A percentile compares a stretch with the other conserved stretches of the same genome.
Conservation (phyloP, 2,888 invertebrate genomes). For the Epinotia bilunana region DNA sequence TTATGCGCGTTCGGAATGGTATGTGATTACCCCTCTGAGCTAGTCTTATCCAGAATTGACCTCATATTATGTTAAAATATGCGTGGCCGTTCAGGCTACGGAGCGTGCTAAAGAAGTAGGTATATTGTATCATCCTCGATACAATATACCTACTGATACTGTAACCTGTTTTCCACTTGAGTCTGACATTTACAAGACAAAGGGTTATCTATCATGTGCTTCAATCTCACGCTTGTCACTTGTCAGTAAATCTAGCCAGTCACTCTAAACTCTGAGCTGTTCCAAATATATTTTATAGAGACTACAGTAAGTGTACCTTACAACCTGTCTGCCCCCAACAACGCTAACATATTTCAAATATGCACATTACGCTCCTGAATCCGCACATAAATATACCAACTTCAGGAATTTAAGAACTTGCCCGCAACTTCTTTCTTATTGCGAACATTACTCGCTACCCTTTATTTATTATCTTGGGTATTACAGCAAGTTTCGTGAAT, state of each 20-base stretch:
- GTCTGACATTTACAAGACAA: too few species aligned
- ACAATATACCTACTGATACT: too few species aligned
- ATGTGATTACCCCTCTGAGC: too few species aligned
- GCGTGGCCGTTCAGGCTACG: too few species aligned
- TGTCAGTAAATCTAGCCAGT: background rate
- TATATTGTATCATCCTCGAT: too few species aligned
- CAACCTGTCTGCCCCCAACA: conserved; percentile 17
- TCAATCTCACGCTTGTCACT: background rate
- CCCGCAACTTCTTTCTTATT: conserved; percentile 30
- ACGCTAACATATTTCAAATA: conserved; percentile 35
- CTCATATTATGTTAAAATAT: too few species aligned
- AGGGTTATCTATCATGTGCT: background rate
- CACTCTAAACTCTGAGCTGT: background rate
- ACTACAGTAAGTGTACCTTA: background rate
- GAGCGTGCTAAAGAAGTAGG: too few species aligned
- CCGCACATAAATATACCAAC: conserved; percentile 38
- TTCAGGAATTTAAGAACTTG: conserved; percentile 38
- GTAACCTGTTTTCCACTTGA: too few species aligned
- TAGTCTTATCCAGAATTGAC: too few species aligned
- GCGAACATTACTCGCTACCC: conserved; percentile 25
- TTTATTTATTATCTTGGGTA: conserved; percentile 35
- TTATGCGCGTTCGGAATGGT: too few species aligned
- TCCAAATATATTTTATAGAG: background rate
- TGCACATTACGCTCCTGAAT: conserved; percentile 18
- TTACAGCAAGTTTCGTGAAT: conserved; percentile 28